phyloP scores from a whole-genome alignment of 2,797 vertebrate species.

The Malurus splendens region DNA sequence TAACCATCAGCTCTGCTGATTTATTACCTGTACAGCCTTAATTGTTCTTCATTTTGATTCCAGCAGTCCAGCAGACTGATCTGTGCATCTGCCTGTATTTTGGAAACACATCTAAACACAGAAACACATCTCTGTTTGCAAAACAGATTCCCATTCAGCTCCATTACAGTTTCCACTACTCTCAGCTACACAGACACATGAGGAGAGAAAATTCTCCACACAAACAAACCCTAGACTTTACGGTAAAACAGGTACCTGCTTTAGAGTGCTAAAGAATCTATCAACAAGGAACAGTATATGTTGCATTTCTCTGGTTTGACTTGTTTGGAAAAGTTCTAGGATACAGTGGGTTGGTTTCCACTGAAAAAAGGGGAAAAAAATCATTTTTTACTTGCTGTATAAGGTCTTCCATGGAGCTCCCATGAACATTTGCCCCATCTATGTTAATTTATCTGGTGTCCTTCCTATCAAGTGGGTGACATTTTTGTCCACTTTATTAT shows the following conservation, averaged over 20 bases:
- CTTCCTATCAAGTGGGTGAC: neutral
- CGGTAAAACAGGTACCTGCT: constrained; percentile 9
- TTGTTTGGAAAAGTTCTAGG: neutral
- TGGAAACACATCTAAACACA: constrained; percentile 24
- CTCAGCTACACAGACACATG: neutral
- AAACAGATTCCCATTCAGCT: constrained; percentile 33
- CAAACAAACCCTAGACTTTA: constrained; percentile 59
- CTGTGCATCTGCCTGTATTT: constrained; percentile 20
- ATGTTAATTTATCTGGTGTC: neutral
- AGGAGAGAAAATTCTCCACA: neutral
- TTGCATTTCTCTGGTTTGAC: neutral
- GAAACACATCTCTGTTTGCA: constrained; percentile 3
- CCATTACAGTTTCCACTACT: neutral
- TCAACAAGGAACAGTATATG: neutral
- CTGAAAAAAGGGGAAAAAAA: neutral
- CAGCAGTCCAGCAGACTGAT: constrained; percentile 16
- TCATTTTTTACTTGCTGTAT: neutral
- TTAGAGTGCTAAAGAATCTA: neutral
- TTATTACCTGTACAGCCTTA: neutral
- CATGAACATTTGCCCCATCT: neutral
- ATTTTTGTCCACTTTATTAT: neutral
- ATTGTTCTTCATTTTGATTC: neutral
- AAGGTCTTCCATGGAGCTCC: neutral
- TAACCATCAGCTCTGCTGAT: neutral
- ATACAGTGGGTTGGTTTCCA: neutral